A percentile compares a stretch with the other conserved stretches of the same genome.
Evolutionary conservation across 2,113 vertebrate species (phyloP).

Genomic region (Crotalus horridus): DNA sequence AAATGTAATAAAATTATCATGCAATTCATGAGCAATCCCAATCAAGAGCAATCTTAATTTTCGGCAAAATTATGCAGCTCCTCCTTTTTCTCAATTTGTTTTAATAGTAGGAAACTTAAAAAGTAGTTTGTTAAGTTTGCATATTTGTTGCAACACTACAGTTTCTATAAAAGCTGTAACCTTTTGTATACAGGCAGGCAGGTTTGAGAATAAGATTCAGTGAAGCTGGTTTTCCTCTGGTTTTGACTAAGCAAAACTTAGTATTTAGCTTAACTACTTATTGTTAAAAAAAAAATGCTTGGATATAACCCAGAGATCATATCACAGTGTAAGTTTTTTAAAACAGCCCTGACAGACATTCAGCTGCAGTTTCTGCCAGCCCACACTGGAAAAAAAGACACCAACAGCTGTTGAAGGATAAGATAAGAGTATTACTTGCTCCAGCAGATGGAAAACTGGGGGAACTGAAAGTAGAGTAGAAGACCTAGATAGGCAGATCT

Average conservation of each 20-base stretch:
- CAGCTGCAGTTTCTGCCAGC: background rate
- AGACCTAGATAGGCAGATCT: too few relatives aligned
- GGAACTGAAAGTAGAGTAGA: background rate
- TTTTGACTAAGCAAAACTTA: background rate
- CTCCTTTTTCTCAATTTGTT: background rate
- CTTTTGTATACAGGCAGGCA: background rate
- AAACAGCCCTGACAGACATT: background rate
- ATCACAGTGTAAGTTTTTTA: background rate
- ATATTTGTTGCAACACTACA: background rate
- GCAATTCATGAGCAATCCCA: background rate
- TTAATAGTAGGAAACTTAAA: background rate
- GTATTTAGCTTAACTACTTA: background rate
- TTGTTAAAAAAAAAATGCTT: background rate
- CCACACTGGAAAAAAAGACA: background rate
- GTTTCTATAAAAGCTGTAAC: background rate
- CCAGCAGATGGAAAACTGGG: background rate
- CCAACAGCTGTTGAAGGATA: background rate
- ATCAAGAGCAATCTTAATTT: background rate
- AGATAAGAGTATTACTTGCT: background rate
- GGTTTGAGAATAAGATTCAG: background rate
- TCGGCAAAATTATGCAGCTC: background rate
- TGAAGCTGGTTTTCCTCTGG: background rate
- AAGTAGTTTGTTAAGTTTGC: background rate
- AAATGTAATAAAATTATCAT: background rate
- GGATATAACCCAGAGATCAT: background rate